Conservation (phyloP, 2,797 vertebrate genomes). For the Gymnodraco acuticeps region DNA sequence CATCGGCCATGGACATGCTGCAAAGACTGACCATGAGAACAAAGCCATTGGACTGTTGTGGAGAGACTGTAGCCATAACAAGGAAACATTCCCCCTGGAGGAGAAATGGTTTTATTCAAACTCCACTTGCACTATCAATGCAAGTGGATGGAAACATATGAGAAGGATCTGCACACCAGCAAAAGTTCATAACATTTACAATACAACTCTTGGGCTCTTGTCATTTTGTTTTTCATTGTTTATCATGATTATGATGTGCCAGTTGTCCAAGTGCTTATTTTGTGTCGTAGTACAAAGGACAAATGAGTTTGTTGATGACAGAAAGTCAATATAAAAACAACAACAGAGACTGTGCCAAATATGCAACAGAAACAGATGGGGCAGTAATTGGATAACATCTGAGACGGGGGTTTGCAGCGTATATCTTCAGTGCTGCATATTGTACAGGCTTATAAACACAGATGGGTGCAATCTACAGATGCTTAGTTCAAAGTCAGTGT, state of each 20-base stretch:
- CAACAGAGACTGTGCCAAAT: constrained; percentile 80
- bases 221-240: constrained; percentile 72
- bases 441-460: constrained; percentile 81
- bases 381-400: constrained; percentile 77
- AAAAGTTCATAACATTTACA: constrained; percentile 74
- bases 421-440: constrained; percentile 74
- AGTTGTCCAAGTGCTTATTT: constrained; percentile 76
- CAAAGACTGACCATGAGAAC: constrained; percentile 71
- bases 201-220: constrained; percentile 63
- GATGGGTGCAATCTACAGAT: constrained; percentile 72
- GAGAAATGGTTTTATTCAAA: constrained; percentile 60
- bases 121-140: constrained; percentile 50
- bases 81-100: constrained; percentile 57
- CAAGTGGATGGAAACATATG: constrained; percentile 54
- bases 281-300: constrained; percentile 73
- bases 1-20: constrained; percentile 68
- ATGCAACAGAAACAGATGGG: constrained; percentile 84
- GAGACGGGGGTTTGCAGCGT: constrained; percentile 64
- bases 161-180: constrained; percentile 80
- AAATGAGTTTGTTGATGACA: constrained; percentile 66
- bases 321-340: constrained; percentile 66
- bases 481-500: constrained; percentile 79
- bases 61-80: constrained; percentile 73
- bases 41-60: constrained; percentile 77
- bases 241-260: constrained; percentile 73